phyloP scores from a whole-genome alignment of 2,888 invertebrate genomes.

The Ophion ellenae region DNA sequence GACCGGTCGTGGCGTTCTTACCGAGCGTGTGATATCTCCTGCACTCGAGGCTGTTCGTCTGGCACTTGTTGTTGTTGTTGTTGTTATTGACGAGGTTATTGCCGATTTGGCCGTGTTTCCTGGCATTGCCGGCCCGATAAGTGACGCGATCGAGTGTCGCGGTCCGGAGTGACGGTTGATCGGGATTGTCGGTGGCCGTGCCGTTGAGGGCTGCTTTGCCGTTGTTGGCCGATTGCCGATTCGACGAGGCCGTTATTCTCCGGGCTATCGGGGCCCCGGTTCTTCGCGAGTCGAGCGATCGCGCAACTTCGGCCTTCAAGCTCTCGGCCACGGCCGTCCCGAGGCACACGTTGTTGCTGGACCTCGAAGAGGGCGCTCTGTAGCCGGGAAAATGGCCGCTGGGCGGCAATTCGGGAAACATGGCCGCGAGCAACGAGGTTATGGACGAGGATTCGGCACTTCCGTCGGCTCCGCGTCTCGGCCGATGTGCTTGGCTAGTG shows the following conservation, averaged over 20 bases:
- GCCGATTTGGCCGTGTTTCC: constrained; percentile 70
- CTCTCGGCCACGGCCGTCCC: constrained; percentile 52
- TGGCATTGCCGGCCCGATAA: constrained; percentile 74
- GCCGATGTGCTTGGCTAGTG: background rate
- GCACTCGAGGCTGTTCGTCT: constrained; percentile 76
- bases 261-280: constrained; percentile 75
- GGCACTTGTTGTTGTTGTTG: constrained; percentile 71
- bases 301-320: constrained; percentile 68
- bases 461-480: constrained; percentile 31
- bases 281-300: constrained; percentile 75
- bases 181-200: constrained; percentile 68
- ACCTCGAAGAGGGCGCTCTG: constrained; percentile 71
- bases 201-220: constrained; percentile 24
- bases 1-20: background rate
- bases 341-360: constrained; percentile 48
- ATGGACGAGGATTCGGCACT: constrained; percentile 76
- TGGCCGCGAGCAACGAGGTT: constrained; percentile 80
- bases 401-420: constrained; percentile 80
- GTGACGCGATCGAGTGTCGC: constrained; percentile 80
- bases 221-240: constrained; percentile 4
- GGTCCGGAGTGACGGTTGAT: constrained; percentile 72
- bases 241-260: constrained; percentile 55
- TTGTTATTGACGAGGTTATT: constrained; percentile 25
- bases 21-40: constrained; percentile 79
- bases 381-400: constrained; percentile 79